These are phyloP conservation scores for Percina caprodes DNA, from an alignment of 2,113 vertebrate species.

Conservation along the genomic window DNA sequence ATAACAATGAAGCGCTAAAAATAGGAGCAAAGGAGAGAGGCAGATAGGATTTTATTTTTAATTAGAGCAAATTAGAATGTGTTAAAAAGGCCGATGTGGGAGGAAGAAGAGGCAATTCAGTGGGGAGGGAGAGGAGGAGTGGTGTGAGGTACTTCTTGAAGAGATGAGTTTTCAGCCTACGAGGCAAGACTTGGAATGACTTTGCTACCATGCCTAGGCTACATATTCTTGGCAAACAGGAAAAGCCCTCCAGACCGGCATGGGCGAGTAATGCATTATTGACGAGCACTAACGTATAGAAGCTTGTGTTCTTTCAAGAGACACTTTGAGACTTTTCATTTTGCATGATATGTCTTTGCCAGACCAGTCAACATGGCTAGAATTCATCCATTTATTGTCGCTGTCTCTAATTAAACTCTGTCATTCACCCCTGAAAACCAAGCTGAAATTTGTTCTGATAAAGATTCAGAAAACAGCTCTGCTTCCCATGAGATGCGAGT, in stretches of 20 bases:
- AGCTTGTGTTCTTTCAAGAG: slow-evolving; percentile 27
- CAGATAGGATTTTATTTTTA: slow-evolving; percentile 51
- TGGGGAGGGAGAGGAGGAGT: not conserved
- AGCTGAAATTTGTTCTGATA: not conserved
- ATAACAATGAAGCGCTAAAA: slow-evolving; percentile 32
- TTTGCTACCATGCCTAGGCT: not conserved
- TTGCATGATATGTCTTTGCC: slow-evolving; percentile 34
- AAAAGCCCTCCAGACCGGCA: not conserved
- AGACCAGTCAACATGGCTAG: not conserved
- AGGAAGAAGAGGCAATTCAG: slow-evolving; percentile 34
- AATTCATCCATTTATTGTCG: not conserved
- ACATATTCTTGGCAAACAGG: not conserved
- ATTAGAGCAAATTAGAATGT: slow-evolving; percentile 58
- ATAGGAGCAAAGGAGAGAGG: slow-evolving; percentile 19
- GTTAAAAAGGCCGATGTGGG: slow-evolving; percentile 5
- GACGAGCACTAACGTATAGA: slow-evolving; percentile 36
- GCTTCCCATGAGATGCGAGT: not conserved
- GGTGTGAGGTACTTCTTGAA: slow-evolving; percentile 3
- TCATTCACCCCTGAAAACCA: not conserved
- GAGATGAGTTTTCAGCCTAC: slow-evolving; percentile 35
- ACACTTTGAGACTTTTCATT: slow-evolving; percentile 33
- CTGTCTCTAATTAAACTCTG: not conserved
- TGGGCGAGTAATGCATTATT: slow-evolving; percentile 50
- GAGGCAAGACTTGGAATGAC: slow-evolving; percentile 29
- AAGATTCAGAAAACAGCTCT: not conserved